A percentile compares a stretch with the other conserved stretches of the same genome.
These are phyloP conservation scores for Lysiphlebus fabarum DNA, from an alignment of 1,140 invertebrate species.

Conservation along the genomic window DNA sequence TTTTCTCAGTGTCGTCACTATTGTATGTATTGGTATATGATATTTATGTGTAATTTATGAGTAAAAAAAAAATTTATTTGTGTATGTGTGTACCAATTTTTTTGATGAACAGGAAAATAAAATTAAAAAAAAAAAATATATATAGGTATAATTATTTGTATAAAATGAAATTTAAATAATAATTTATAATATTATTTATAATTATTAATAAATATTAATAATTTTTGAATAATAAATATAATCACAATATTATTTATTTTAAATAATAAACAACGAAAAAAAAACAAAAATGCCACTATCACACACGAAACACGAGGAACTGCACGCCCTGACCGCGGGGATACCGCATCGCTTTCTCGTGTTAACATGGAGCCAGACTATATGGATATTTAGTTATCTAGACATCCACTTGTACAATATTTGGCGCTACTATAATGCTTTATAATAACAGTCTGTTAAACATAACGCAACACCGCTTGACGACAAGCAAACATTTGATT, in stretches of 20 bases:
- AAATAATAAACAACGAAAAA: constrained; percentile 8
- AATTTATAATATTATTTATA: too few relatives aligned
- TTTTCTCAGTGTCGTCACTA: constrained; percentile 12
- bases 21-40: too few relatives aligned
- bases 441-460: constrained; percentile 18
- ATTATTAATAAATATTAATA: neutral
- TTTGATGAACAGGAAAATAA: too few relatives aligned
- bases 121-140: too few relatives aligned
- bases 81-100: too few relatives aligned
- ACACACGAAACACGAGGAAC: constrained; percentile 38
- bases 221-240: neutral
- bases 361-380: constrained; percentile 45
- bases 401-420: constrained; percentile 27
- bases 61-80: too few relatives aligned
- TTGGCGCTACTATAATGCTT: constrained; percentile 25
- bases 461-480: constrained; percentile 24
- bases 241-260: neutral
- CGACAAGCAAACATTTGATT: constrained; percentile 23
- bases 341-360: constrained; percentile 49
- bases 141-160: too few relatives aligned
- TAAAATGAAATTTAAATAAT: too few relatives aligned
- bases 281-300: constrained; percentile 32
- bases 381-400: constrained; percentile 37
- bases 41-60: neutral
- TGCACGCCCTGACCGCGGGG: constrained; percentile 46